phyloP scores from a whole-genome alignment of 2,797 vertebrate species.

The Periparus ater region DNA sequence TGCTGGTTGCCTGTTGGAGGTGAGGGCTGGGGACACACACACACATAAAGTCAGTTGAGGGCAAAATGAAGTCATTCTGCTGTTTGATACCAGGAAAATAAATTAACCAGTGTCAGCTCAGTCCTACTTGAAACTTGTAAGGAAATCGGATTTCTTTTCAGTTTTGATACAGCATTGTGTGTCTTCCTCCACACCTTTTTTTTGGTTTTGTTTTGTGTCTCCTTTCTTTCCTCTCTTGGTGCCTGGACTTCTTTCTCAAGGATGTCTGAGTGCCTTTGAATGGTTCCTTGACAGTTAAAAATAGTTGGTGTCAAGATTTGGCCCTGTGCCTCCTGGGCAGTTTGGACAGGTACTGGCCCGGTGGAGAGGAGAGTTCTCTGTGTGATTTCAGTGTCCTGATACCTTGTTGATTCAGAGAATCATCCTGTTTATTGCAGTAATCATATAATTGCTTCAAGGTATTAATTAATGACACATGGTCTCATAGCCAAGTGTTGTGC shows the following conservation, averaged over 20 bases:
- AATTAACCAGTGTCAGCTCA: neutral
- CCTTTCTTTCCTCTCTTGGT: constrained; percentile 19
- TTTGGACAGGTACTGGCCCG: neutral
- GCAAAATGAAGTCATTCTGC: constrained; percentile 6
- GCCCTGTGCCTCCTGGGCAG: neutral
- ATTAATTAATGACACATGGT: neutral
- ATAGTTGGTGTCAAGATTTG: neutral
- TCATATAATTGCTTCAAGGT: neutral
- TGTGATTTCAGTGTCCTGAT: neutral
- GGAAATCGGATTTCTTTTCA: neutral
- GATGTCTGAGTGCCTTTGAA: neutral
- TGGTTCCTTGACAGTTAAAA: neutral
- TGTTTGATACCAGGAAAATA: neutral
- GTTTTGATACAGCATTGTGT: neutral
- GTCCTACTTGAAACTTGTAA: neutral
- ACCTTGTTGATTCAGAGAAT: neutral
- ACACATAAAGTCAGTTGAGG: neutral
- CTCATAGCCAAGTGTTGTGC: fast-evolving
- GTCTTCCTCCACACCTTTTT: too few species aligned
- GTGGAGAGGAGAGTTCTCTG: neutral
- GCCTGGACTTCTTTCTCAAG: neutral
- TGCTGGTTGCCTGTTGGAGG: neutral
- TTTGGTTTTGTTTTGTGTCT: neutral
- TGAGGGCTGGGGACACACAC: neutral
- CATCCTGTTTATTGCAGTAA: neutral